A percentile compares a stretch with the other conserved stretches of the same genome.
Evolutionary conservation across 2,888 invertebrate genomes (phyloP).

Genomic region (Kryphioiulus occultus): DNA sequence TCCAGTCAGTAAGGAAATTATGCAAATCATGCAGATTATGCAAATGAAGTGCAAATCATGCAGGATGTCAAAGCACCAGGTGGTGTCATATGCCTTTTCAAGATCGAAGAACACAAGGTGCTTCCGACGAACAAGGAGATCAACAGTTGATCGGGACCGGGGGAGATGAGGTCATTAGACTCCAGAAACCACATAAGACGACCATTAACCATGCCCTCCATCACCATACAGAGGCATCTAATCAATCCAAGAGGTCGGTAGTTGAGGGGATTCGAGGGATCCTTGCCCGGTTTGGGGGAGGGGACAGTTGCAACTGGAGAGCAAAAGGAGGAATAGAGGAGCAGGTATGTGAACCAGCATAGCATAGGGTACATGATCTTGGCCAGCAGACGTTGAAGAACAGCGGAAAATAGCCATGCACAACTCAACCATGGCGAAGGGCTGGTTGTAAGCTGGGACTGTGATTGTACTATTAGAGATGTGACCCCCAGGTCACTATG

Average conservation of each 20-base stretch:
- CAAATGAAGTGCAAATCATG: neutral
- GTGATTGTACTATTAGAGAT: too few relatives aligned
- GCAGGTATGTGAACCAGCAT: neutral
- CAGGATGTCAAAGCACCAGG: constrained; percentile 45
- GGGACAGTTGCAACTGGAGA: neutral
- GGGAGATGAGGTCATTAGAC: constrained; percentile 53
- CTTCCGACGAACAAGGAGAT: neutral
- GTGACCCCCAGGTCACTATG: too few relatives aligned
- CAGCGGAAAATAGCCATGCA: neutral
- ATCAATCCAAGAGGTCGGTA: constrained; percentile 58
- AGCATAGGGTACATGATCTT: neutral
- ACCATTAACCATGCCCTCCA: constrained; percentile 57
- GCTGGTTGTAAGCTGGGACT: neutral
- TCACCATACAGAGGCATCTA: constrained; percentile 57
- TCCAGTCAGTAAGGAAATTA: neutral
- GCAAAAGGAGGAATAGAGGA: neutral
- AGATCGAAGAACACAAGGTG: constrained; percentile 13
- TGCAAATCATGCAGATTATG: neutral
- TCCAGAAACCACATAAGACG: constrained; percentile 56
- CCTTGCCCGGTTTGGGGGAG: neutral
- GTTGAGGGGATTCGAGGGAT: neutral
- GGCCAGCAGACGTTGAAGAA: neutral
- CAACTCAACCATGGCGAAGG: neutral
- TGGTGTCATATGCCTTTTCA: constrained; percentile 48
- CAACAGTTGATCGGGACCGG: neutral